Conservation (phyloP, 2,888 invertebrate genomes). For the Dryadula phaetusa region DNA sequence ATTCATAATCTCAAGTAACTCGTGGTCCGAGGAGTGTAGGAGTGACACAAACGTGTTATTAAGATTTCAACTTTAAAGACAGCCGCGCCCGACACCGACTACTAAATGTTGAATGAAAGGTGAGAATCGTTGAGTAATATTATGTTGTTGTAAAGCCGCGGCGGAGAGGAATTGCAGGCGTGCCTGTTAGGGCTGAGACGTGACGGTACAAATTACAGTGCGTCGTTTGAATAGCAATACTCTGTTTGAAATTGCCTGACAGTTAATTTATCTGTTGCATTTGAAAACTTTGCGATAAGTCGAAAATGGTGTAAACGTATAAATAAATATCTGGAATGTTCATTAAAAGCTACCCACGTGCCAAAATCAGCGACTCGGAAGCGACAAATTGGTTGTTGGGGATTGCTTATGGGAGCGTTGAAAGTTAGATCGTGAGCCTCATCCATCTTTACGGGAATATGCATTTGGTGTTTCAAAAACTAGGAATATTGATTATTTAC, state of each 20-base stretch:
- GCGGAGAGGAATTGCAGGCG: constrained; percentile 51
- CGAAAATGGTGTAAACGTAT: constrained; percentile 19
- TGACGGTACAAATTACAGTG: constrained; percentile 43
- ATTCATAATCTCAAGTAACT: constrained; percentile 59
- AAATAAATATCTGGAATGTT: constrained; percentile 43
- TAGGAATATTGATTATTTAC: not conserved
- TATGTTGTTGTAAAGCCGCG: constrained; percentile 46
- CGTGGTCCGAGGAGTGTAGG: constrained; percentile 53
- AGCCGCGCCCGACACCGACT: constrained; percentile 51
- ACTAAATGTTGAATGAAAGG: constrained; percentile 52
- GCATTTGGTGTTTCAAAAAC: not conserved
- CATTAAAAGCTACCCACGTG: constrained; percentile 49
- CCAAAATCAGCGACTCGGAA: constrained; percentile 70
- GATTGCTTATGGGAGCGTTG: constrained; percentile 65
- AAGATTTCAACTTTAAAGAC: constrained; percentile 65
- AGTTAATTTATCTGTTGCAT: constrained; percentile 45
- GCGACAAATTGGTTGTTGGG: constrained; percentile 73
- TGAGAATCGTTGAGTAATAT: constrained; percentile 52
- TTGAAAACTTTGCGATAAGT: constrained; percentile 32
- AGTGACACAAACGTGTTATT: constrained; percentile 64
- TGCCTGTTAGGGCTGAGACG: constrained; percentile 48
- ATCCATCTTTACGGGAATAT: not conserved
- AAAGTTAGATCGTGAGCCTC: constrained; percentile 49
- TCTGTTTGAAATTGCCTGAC: constrained; percentile 40
- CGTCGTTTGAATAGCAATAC: constrained; percentile 41